Percentiles rank a stretch among this genome's conserved stretches.
Evolutionary conservation across 2,888 invertebrate genomes (phyloP).

Genomic region (Troides aeacus): DNA sequence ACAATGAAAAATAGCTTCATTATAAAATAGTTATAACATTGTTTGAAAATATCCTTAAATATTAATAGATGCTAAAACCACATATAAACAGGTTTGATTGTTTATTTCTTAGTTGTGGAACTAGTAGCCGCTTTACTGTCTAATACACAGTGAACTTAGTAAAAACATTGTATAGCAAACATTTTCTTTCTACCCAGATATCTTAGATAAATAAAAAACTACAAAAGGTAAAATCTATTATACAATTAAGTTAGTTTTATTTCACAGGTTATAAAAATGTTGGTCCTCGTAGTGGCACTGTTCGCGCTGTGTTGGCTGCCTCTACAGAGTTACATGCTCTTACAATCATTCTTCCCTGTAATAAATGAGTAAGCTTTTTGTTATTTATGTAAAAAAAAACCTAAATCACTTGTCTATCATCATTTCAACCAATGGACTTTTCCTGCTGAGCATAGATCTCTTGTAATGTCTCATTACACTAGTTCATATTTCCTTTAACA

Average conservation of each 20-base stretch:
- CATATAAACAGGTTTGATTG: background rate
- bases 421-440: no score
- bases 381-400: background rate
- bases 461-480: no score
- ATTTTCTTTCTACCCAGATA: background rate
- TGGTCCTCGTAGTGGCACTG: conserved; percentile 89
- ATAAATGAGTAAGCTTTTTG: conserved; percentile 80
- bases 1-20: background rate
- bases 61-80: background rate
- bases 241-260: conserved; percentile 13
- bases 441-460: no score
- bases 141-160: background rate
- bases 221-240: background rate
- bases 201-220: background rate
- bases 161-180: background rate
- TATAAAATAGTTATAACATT: background rate
- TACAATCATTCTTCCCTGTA: conserved; percentile 84
- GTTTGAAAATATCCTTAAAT: background rate
- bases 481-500: no score
- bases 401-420: no score
- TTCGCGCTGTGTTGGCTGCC: conserved; percentile 93
- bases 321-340: conserved; percentile 85
- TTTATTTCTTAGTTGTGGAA: background rate
- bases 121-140: background rate
- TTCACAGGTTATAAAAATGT: conserved; percentile 91